phyloP scores from a whole-genome alignment of 2,113 vertebrate species.

The Castor canadensis region DNA sequence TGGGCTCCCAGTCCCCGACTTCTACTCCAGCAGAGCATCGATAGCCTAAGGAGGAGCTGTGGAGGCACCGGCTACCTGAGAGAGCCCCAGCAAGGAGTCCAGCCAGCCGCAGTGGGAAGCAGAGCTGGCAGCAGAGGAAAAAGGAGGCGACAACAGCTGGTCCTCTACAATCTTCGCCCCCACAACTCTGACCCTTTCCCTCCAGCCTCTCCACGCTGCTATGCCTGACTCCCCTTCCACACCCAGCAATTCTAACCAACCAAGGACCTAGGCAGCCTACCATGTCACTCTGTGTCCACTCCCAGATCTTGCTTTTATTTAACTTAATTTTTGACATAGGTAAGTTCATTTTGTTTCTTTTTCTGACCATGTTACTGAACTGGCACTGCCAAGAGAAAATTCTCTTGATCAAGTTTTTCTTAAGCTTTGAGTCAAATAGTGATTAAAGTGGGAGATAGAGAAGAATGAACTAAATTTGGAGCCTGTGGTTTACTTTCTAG shows the following conservation, averaged over 20 bases:
- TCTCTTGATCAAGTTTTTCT: not conserved
- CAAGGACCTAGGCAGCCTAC: slow-evolving; percentile 72
- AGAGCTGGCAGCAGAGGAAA: not conserved
- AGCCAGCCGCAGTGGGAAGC: not conserved
- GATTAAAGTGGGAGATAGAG: not conserved
- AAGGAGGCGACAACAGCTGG: slow-evolving; percentile 51
- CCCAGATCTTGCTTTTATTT: slow-evolving; percentile 75
- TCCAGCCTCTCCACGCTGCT: slow-evolving; percentile 23
- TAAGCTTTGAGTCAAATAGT: slow-evolving; percentile 4
- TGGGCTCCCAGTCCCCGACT: slow-evolving; percentile 95
- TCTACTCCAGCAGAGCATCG: slow-evolving; percentile 91
- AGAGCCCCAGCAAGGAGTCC: slow-evolving; percentile 14
- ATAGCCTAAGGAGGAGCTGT: slow-evolving; percentile 78
- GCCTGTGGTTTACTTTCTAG: not conserved
- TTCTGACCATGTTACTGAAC: slow-evolving; percentile 45
- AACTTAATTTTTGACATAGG: slow-evolving; percentile 28
- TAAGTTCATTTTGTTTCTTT: slow-evolving; percentile 45
- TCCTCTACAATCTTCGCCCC: not conserved
- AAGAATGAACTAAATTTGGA: not conserved
- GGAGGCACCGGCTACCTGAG: slow-evolving; percentile 67
- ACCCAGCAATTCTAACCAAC: slow-evolving; percentile 75
- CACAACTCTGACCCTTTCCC: slow-evolving; percentile 5
- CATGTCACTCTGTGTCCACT: slow-evolving; percentile 61
- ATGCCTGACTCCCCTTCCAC: slow-evolving; percentile 73
- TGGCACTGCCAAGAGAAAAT: slow-evolving; percentile 44